These are phyloP conservation scores for Sinonovacula constricta DNA, from an alignment of 1,140 invertebrate genomes.

Conservation along the genomic window DNA sequence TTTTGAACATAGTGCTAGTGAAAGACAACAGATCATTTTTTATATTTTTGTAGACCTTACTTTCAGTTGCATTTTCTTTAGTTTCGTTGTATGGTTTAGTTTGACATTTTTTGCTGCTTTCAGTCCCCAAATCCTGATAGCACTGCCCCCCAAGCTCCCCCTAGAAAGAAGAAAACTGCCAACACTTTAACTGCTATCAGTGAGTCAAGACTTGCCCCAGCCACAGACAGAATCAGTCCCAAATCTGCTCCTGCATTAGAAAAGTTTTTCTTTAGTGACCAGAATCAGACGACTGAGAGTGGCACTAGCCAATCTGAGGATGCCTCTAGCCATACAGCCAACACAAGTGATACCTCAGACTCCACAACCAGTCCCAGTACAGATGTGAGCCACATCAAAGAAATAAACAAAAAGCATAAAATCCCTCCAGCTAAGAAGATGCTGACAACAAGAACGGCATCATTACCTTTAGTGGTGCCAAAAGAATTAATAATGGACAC, in stretches of 20 bases:
- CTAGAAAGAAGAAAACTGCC: conserved; percentile 12
- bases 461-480: conserved; percentile 26
- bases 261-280: no score
- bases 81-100: conserved; percentile 28
- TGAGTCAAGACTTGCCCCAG: not conserved
- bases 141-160: conserved; percentile 48
- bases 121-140: conserved; percentile 52
- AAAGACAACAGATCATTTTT: no score
- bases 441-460: conserved; percentile 9
- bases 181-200: not conserved
- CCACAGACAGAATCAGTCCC: not conserved
- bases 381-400: no score
- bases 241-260: no score
- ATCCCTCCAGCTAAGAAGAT: no score
- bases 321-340: no score
- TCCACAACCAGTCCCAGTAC: no score
- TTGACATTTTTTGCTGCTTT: conserved; percentile 51
- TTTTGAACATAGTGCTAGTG: no score
- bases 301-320: no score
- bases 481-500: not conserved
- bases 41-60: conserved; percentile 21
- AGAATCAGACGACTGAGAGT: no score
- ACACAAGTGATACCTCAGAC: no score
- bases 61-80: conserved; percentile 10
- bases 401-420: no score